Evolutionary conservation across 2,888 invertebrate species (phyloP).

Genomic region (Phengaris arion): DNA sequence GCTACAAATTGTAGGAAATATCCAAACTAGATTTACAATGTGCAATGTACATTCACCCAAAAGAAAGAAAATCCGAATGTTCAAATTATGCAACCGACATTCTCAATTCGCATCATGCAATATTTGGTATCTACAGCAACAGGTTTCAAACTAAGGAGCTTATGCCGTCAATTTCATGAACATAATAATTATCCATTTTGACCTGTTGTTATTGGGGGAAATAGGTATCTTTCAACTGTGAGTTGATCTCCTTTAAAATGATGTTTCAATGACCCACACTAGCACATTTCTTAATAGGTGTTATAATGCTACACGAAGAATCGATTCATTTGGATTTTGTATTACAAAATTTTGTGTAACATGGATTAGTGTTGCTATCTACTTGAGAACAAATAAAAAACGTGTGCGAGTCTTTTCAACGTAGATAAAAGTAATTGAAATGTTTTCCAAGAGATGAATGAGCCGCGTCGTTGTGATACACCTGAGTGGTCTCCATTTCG

Average conservation of each 20-base stretch:
- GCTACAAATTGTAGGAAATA: no score
- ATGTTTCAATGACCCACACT: background rate
- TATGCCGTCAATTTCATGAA: background rate
- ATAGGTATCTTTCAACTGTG: background rate
- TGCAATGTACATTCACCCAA: no score
- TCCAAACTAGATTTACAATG: no score
- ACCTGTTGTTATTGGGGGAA: background rate
- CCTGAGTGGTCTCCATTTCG: no score
- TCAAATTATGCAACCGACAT: background rate
- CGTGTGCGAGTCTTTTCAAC: background rate
- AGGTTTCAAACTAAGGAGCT: background rate
- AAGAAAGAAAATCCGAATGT: no score
- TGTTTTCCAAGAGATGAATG: background rate
- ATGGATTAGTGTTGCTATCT: background rate
- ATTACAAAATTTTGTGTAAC: background rate
- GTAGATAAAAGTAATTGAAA: conserved; percentile 2
- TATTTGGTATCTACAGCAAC: conserved; percentile 1
- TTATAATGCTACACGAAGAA: background rate
- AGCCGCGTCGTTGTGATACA: no score
- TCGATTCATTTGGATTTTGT: background rate
- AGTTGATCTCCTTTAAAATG: background rate
- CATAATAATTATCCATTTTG: background rate
- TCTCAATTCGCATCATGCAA: background rate
- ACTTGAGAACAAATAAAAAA: background rate
- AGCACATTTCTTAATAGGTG: background rate